Evolutionary conservation across 2,888 invertebrate genomes (phyloP), one percentile per base, ranked within the genome.

Genomic region (Leptopterna dolabrata): DNA sequence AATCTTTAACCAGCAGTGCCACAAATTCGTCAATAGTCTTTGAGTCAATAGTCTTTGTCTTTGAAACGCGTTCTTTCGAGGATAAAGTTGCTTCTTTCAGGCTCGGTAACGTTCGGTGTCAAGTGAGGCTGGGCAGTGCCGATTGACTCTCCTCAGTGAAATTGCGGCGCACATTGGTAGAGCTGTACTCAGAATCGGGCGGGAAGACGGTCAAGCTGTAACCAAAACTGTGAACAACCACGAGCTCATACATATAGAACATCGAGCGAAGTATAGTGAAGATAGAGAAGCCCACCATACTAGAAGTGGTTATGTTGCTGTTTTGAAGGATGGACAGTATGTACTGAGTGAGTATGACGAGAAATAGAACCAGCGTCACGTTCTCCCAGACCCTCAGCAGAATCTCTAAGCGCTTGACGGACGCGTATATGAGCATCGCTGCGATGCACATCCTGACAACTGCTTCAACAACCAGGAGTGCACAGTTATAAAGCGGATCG

Each of bases 161-260:
- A 36, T 7, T 2, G 2, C 36, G 36, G 36, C 4, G 36, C 36
- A 4, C 36, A 36, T 36, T 36, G 36, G 36, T 55, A 6, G 55
- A 55, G 55, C 55, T 55, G 55, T 4, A 55, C 55, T 71, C 71
- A 2, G 6, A 71, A 24, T 14, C 71, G 19, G 0, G 27, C 0
- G 71, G 4, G 16, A 71, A 24, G 36, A 4, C 4, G 14, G 27
- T 71, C 71, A 41, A 76, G 1, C 36, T 76, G 4, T 36, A 7
- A 36, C 36, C n/a, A 76, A 36, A 43, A 76, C 81, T 81, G 51
- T 81, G 81, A 2, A 81, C 81, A 1, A 81, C 81, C 11, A 29
- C 30, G 27, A 81, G 36, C 51, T 45, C 30, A 51, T 81, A 81
- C 9, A 81, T 3, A 7, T 55, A n/a, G 9, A 27, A 27, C 27